Conservation (phyloP, 1,140 invertebrate species). For the Parapsyche elsis region DNA sequence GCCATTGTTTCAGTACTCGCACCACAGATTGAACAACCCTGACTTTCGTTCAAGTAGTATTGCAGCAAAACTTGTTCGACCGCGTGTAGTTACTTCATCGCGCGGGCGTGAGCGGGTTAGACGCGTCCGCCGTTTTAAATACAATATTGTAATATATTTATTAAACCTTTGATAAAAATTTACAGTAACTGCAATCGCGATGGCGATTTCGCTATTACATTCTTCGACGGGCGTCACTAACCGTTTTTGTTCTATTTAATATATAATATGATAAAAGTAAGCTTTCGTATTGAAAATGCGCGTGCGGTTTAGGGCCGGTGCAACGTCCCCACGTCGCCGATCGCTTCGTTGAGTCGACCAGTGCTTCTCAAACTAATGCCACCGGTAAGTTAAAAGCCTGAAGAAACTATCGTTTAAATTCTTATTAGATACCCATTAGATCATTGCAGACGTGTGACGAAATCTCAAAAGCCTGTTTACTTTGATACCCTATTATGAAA, state of each 20-base stretch:
- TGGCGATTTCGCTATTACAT: background rate
- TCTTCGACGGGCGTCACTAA: background rate
- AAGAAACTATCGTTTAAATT: no score
- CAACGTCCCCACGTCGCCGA: background rate
- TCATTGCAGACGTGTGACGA: no score
- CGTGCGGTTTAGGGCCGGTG: background rate
- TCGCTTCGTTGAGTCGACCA: background rate
- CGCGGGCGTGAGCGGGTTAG: slow-evolving; percentile 3
- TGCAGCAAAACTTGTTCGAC: slow-evolving; percentile 34
- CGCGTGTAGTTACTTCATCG: slow-evolving; percentile 34
- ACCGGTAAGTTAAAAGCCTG: background rate
- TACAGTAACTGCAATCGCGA: background rate
- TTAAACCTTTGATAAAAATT: no score
- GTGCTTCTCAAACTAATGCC: slow-evolving; percentile 10
- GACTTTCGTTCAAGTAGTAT: background rate
- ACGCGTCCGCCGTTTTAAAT: background rate
- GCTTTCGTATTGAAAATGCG: background rate
- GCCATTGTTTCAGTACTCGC: background rate
- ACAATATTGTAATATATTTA: background rate
- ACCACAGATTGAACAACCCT: background rate
- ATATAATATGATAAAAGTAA: no score
- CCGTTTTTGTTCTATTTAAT: no score
- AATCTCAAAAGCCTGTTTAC: no score
- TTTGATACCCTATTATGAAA: background rate
- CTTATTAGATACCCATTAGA: no score